A percentile compares a stretch with the other conserved stretches of the same genome.
phyloP scores from a whole-genome alignment of 2,888 invertebrate genomes.

The Cerastoderma edule region DNA sequence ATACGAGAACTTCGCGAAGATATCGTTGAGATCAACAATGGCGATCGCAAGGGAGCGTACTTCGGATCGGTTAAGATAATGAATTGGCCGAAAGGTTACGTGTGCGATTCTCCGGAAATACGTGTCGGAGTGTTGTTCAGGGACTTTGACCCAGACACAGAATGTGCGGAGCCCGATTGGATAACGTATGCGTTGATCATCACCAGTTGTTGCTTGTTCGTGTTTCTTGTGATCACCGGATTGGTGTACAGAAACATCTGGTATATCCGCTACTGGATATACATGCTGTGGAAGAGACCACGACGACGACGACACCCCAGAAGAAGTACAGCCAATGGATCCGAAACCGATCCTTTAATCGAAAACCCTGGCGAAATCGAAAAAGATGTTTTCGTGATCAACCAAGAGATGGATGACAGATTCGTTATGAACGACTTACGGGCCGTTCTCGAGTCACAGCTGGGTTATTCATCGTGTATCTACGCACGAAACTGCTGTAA shows the following conservation, averaged over 20 bases:
- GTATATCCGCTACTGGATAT: constrained; percentile 38
- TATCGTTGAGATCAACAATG: constrained; percentile 29
- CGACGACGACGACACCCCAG: constrained; percentile 7
- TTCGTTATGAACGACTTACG: constrained; percentile 28
- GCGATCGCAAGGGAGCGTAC: not conserved
- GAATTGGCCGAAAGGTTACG: constrained; percentile 30
- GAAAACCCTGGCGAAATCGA: not conserved
- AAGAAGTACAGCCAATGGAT: not conserved
- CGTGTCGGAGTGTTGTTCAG: constrained; percentile 1
- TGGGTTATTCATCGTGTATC: constrained; percentile 32
- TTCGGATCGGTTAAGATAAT: constrained; percentile 17
- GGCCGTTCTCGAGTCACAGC: constrained; percentile 26
- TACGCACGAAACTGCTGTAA: constrained; percentile 33
- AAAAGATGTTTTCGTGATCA: constrained; percentile 41
- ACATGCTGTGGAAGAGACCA: constrained; percentile 15
- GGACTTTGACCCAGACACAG: constrained; percentile 10
- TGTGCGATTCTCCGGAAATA: constrained; percentile 29
- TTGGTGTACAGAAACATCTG: constrained; percentile 33
- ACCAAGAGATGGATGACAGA: constrained; percentile 16
- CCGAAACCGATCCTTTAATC: constrained; percentile 30
- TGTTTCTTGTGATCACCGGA: constrained; percentile 6
- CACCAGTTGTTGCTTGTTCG: constrained; percentile 21
- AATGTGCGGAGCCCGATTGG: constrained; percentile 6
- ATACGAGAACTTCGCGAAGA: not conserved
- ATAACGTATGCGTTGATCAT: not conserved